Conservation (phyloP, 1,140 invertebrate species). For the Grapholita molesta region DNA sequence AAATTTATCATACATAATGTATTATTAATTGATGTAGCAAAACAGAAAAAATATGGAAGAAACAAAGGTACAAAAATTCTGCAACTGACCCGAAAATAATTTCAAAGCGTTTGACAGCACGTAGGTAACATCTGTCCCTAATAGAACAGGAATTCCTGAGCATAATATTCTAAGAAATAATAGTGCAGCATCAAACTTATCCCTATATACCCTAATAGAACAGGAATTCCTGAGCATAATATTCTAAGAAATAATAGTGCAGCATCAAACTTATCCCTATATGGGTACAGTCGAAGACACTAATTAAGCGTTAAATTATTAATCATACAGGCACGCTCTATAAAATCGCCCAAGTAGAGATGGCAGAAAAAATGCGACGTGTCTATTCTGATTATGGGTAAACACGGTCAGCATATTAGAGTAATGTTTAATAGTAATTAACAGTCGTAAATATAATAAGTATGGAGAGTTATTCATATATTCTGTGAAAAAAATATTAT, state of each 20-base stretch:
- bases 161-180: not conserved
- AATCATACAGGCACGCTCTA: not conserved
- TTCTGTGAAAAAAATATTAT: too few species aligned
- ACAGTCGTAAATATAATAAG: too few species aligned
- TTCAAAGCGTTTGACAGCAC: too few species aligned
- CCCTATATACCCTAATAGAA: not conserved
- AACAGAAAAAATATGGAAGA: too few species aligned
- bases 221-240: not conserved
- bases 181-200: not conserved
- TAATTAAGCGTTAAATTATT: constrained; percentile 2
- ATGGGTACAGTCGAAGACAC: not conserved
- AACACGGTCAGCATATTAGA: not conserved
- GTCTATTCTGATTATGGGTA: not conserved
- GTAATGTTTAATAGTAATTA: not conserved
- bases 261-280: not conserved
- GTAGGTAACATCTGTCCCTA: not conserved
- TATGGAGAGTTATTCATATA: too few species aligned
- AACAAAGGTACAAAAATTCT: too few species aligned
- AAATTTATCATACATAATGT: too few species aligned
- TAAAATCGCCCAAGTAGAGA: not conserved
- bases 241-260: not conserved
- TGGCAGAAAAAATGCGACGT: not conserved
- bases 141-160: not conserved
- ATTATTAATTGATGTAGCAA: too few species aligned
- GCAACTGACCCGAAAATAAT: too few species aligned